These are phyloP conservation scores for Drosophila mayri DNA, from an alignment of 1,140 invertebrate genomes.

Conservation along the genomic window DNA sequence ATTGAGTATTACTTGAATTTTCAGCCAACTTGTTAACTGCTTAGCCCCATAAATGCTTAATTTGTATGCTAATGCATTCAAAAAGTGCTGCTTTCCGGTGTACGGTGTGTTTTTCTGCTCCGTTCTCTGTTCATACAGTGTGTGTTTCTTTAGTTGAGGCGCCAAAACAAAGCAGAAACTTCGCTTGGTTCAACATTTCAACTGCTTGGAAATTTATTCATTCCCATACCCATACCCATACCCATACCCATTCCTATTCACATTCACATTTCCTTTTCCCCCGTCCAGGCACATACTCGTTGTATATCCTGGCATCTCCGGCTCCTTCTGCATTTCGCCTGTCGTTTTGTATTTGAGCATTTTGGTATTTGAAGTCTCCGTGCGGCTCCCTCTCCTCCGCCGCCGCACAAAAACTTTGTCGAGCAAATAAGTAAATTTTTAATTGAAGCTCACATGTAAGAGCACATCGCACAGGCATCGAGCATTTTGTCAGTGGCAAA, in stretches of 20 bases:
- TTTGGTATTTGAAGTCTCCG: constrained; percentile 65
- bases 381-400: not conserved
- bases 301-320: constrained; percentile 20
- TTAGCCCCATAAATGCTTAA: constrained; percentile 8
- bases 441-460: constrained; percentile 66
- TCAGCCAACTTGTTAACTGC: not conserved
- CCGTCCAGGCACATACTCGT: not conserved
- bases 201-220: constrained; percentile 77
- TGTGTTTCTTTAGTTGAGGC: constrained; percentile 59
- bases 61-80: not conserved
- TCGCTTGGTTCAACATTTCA: constrained; percentile 71
- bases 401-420: constrained; percentile 43
- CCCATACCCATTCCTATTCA: not conserved
- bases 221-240: constrained; percentile 25
- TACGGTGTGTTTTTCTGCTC: constrained; percentile 14
- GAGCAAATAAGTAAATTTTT: constrained; percentile 65
- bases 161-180: constrained; percentile 74
- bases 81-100: constrained; percentile 3
- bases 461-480: constrained; percentile 1
- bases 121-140: constrained; percentile 27
- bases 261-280: not conserved
- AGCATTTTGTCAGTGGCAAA: constrained; percentile 43
- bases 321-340: constrained; percentile 53
- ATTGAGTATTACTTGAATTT: not conserved
- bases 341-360: constrained; percentile 68